Percentiles rank a stretch among this genome's conserved stretches.
These are phyloP conservation scores for Cryptophagus acutangulus DNA, from an alignment of 2,888 invertebrate genomes.

Conservation along the genomic window DNA sequence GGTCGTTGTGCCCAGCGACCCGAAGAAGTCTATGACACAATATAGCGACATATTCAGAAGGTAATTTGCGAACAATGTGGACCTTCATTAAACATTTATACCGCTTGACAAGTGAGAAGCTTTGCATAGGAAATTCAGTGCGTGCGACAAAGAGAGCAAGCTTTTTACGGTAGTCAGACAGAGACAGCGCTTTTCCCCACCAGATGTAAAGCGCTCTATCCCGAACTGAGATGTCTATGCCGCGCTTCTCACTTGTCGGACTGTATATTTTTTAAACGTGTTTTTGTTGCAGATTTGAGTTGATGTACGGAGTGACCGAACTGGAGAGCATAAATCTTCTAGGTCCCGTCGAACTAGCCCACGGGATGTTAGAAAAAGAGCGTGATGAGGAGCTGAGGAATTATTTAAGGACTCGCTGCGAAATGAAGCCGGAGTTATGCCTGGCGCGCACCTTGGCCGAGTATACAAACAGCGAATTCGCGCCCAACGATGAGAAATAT, in stretches of 20 bases:
- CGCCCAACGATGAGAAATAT: conserved; percentile 28
- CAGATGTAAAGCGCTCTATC: no score
- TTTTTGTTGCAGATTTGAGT: conserved; percentile 75
- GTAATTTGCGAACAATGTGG: no score
- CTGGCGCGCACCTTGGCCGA: conserved; percentile 60
- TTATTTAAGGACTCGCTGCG: conserved; percentile 73
- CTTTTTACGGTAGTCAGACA: no score
- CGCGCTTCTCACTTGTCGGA: no score
- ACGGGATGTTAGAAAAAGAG: conserved; percentile 71
- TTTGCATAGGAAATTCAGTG: no score
- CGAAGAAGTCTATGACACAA: conserved; percentile 69
- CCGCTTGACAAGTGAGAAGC: no score
- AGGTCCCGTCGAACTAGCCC: conserved; percentile 64
- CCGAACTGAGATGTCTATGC: no score
- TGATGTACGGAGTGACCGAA: conserved; percentile 82
- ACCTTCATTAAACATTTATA: no score
- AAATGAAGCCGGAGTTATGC: conserved; percentile 67
- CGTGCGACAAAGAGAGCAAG: no score
- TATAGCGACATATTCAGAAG: conserved; percentile 69
- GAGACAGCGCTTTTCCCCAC: no score
- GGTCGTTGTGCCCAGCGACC: conserved; percentile 77
- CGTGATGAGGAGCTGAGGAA: conserved; percentile 71
- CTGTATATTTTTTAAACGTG: no score
- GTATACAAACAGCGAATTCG: conserved; percentile 43
- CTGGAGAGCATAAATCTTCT: conserved; percentile 74